Evolutionary conservation across 2,113 vertebrate genomes (phyloP).

Genomic region (Empidonax traillii): DNA sequence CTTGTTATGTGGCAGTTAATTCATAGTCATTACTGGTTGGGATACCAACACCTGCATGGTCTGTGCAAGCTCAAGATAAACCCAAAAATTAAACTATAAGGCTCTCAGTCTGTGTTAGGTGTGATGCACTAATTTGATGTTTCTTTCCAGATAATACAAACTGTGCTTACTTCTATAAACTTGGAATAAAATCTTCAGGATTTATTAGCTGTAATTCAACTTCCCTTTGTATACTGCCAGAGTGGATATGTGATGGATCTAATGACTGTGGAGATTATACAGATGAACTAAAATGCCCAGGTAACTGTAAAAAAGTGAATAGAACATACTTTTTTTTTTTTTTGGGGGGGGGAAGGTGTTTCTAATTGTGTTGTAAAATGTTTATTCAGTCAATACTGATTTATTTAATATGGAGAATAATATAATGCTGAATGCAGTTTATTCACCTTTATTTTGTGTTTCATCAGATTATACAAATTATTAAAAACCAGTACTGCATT

Average conservation of each 20-base stretch:
- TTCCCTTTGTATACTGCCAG: conserved; percentile 91
- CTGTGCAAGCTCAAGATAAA: neutral
- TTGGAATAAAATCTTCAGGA: conserved; percentile 89
- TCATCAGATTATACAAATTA: neutral
- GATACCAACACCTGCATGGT: neutral
- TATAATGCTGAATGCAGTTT: neutral
- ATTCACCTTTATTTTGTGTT: neutral
- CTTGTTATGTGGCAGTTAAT: neutral
- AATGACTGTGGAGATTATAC: conserved; percentile 98
- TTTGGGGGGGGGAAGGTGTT: neutral
- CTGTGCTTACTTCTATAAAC: conserved; percentile 92
- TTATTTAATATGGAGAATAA: neutral
- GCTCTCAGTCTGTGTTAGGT: neutral
- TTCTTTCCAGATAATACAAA: conserved; percentile 84
- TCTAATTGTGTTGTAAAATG: neutral
- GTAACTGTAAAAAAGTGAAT: conserved; percentile 73
- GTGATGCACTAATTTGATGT: neutral
- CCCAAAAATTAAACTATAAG: neutral
- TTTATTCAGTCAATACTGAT: neutral
- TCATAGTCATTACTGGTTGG: neutral
- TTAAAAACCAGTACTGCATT: neutral
- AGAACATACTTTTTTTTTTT: neutral
- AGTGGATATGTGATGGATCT: conserved; percentile 95
- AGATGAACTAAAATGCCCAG: conserved; percentile 94
- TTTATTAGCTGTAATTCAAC: conserved; percentile 96